phyloP scores from a whole-genome alignment of 2,797 vertebrate genomes.

The Coluber constrictor region DNA sequence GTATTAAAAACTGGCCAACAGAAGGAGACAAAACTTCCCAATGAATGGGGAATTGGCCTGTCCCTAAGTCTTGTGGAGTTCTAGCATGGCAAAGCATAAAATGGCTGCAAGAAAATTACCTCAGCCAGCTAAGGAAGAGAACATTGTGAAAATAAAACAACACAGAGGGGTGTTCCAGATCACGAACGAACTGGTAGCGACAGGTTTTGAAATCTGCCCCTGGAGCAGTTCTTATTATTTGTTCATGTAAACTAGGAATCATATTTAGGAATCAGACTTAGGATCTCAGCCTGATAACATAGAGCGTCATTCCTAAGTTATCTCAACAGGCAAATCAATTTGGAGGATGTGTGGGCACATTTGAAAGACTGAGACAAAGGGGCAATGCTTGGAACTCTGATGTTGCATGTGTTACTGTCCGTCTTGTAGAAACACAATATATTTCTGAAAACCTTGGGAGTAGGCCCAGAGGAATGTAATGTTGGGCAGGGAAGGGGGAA shows the following conservation, averaged over 20 bases:
- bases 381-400: not conserved
- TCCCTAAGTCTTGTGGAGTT: not conserved
- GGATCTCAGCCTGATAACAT: not conserved
- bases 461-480: not conserved
- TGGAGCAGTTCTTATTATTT: not conserved
- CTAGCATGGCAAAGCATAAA: not conserved
- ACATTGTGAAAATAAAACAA: not conserved
- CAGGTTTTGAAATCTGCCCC: too few relatives aligned
- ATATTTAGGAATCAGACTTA: not conserved
- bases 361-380: not conserved
- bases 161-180: not conserved
- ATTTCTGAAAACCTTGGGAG: not conserved
- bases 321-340: not conserved
- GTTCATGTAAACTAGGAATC: not conserved
- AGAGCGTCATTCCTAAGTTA: not conserved
- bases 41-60: not conserved
- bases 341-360: not conserved
- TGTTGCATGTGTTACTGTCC: not conserved
- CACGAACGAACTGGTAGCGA: too few relatives aligned
- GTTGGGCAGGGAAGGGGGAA: not conserved
- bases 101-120: not conserved
- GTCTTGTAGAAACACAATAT: not conserved
- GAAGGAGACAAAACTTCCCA: not conserved
- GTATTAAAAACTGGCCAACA: not conserved
- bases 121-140: not conserved